A percentile compares a stretch with the other conserved stretches of the same genome.
These are phyloP conservation scores for Cepaea hortensis DNA, from an alignment of 2,888 invertebrate species.

Conservation along the genomic window DNA sequence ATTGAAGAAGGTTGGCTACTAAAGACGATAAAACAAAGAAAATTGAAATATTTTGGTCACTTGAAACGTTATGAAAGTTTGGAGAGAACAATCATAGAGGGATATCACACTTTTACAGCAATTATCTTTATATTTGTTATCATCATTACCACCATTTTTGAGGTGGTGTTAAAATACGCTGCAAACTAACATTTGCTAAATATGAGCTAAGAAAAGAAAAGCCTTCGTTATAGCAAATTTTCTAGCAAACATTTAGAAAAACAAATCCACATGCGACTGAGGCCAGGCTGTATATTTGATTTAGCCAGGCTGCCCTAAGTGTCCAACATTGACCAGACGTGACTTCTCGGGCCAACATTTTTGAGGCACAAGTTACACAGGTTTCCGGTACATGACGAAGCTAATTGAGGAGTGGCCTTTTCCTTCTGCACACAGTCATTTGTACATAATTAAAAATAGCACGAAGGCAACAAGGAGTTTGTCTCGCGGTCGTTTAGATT, in stretches of 20 bases:
- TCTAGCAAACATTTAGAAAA: not conserved
- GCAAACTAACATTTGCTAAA: too few relatives aligned
- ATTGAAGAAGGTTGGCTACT: too few relatives aligned
- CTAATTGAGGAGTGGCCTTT: constrained; percentile 16
- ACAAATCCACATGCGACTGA: not conserved
- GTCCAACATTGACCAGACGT: constrained; percentile 20
- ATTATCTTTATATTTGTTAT: too few relatives aligned
- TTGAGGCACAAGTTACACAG: constrained; percentile 7
- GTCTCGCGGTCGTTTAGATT: not conserved
- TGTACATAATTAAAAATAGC: constrained; percentile 8
- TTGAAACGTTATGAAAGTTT: too few relatives aligned
- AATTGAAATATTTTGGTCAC: too few relatives aligned
- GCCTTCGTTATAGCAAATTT: not conserved
- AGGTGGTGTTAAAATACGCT: too few relatives aligned
- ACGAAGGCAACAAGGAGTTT: not conserved
- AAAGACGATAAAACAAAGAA: too few relatives aligned
- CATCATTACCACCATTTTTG: too few relatives aligned
- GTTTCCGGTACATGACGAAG: too few relatives aligned
- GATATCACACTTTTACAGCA: too few relatives aligned
- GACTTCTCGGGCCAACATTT: not conserved
- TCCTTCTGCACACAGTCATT: not conserved
- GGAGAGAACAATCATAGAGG: too few relatives aligned
- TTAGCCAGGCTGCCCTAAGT: constrained; percentile 11
- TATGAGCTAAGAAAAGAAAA: too few relatives aligned
- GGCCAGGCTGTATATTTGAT: constrained; percentile 2